A percentile compares a stretch with the other conserved stretches of the same genome.
Evolutionary conservation across 2,113 vertebrate species (phyloP).

Genomic region (Gallinago jamesoni): DNA sequence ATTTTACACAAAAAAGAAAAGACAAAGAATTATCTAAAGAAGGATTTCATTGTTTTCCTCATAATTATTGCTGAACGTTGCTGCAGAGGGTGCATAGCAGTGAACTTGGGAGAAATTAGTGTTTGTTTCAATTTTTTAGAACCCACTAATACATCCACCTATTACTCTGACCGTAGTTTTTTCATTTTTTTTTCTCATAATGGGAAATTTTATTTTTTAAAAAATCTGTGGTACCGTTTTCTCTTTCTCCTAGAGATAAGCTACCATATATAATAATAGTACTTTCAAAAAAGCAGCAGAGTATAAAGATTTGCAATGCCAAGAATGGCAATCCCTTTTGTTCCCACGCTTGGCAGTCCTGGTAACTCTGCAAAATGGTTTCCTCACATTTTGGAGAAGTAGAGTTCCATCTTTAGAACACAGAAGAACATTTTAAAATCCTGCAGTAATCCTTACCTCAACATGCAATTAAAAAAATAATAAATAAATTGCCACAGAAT

Average conservation of each 20-base stretch:
- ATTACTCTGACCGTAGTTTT: background rate
- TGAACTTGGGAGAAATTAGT: background rate
- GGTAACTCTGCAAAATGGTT: background rate
- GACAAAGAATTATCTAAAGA: background rate
- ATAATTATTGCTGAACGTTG: background rate
- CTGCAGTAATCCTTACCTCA: constrained; percentile 26
- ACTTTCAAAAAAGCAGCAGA: background rate
- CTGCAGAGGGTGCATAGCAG: background rate
- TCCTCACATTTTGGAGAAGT: background rate
- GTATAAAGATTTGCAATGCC: background rate
- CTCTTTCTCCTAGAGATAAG: background rate
- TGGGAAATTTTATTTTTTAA: fast-evolving
- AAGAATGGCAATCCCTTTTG: background rate
- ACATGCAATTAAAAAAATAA: constrained; percentile 46
- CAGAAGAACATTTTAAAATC: background rate
- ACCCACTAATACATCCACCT: background rate
- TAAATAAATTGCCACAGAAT: constrained; percentile 20
- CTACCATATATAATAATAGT: background rate
- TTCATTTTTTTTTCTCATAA: background rate
- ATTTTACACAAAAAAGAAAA: background rate
- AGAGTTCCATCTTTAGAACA: background rate
- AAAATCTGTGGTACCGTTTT: background rate
- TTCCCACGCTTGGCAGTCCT: background rate
- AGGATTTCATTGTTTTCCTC: background rate
- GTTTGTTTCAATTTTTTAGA: background rate